Base-by-base conservation (phyloP, 2,888 invertebrate species). In the Eustalomyia histrio region DNA sequence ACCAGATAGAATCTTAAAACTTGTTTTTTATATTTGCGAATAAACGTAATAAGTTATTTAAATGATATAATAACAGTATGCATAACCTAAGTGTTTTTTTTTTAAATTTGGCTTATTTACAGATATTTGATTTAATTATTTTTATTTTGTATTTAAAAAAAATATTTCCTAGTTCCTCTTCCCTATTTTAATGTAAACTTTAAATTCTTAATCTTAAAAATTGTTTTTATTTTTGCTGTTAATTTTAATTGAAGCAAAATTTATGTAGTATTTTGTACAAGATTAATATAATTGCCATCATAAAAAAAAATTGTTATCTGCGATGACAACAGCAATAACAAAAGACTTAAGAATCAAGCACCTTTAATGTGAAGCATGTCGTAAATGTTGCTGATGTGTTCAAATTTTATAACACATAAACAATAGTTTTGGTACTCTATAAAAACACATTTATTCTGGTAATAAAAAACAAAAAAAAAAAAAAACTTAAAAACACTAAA, bases 271-370 rank as follows among this genome's bases (percentile, higher is more conserved):
- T 24, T n/a, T 47, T n/a, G 8, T 29, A 29, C 2, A 50, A 50
- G 29, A 63, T 63, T 50, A 33, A 12, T 50, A 52, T 33, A 64
- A 64, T 64, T 50, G 17, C 16, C 16, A 16, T 47, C 29, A 50
- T 64, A 52, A 16, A 50, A 64, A 8, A 64, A 33, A 50, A 50
- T 64, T 50, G 64, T 14, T 24, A 24, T 47, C 43, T 24, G 29
- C n/a, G 29, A 64, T 64, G 64, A 17, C 16, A 50, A 64, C 50
- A 52, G n/a, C 14, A 33, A 55, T 6, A 64, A 50, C 64, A 64
- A 64, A 52, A 64, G 64, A 64, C 64, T 64, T 64, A 29, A 64
- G 64, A 33, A 16, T 33, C 64, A 64, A 33, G 64, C 43, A 16
- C 33, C 8, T 14, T 64, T 64, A 17, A 17, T 17, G 33, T 52